A percentile compares a stretch with the other conserved stretches of the same genome.
phyloP scores from a whole-genome alignment of 2,888 invertebrate species.

The Adelognathus sp. region DNA sequence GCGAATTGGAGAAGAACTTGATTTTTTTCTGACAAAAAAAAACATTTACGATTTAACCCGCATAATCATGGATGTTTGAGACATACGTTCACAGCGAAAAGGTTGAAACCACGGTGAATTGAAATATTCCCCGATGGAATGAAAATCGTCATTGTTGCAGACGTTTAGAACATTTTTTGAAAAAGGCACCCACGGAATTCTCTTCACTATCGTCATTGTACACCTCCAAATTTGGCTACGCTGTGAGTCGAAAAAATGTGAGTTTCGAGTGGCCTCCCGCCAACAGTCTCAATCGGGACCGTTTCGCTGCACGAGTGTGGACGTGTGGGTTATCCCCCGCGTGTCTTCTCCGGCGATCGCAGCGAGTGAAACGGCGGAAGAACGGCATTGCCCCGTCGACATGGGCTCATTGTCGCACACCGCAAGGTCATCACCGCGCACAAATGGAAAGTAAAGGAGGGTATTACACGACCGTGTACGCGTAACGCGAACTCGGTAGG shows the following conservation, averaged over 20 bases:
- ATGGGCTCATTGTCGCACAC: conserved; percentile 47
- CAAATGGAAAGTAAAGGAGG: conserved; percentile 58
- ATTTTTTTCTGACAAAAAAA: no score
- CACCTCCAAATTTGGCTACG: background rate
- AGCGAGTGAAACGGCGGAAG: conserved; percentile 25
- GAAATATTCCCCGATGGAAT: no score
- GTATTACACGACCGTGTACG: conserved; percentile 55
- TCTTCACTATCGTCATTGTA: background rate
- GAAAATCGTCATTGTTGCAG: no score
- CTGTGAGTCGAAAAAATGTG: background rate
- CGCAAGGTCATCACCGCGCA: conserved; percentile 61
- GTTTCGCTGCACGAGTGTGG: background rate
- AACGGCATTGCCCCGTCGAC: conserved; percentile 39
- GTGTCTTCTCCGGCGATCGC: background rate
- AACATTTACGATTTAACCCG: no score
- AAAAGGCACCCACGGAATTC: no score
- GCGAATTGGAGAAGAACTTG: no score
- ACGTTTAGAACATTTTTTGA: no score
- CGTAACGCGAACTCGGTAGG: conserved; percentile 55
- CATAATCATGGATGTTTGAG: no score
- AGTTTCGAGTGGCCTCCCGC: background rate
- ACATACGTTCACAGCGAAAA: no score
- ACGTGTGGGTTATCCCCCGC: background rate
- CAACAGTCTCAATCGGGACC: background rate
- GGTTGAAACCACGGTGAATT: no score